These are phyloP conservation scores for Pangasius djambal DNA, from an alignment of 2,797 vertebrate genomes.

Conservation along the genomic window DNA sequence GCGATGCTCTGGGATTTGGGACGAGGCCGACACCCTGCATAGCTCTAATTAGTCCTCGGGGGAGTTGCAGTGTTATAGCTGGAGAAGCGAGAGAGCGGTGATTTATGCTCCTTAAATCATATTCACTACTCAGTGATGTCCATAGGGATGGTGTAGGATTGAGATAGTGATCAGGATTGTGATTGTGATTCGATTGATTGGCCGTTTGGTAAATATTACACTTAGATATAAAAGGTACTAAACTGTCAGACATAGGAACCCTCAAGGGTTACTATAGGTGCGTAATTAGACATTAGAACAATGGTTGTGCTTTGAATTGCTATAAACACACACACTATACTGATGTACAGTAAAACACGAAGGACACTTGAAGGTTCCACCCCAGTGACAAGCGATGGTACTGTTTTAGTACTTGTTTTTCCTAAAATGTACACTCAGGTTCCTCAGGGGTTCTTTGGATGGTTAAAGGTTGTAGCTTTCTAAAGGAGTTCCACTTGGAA, in stretches of 20 bases:
- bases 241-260: not conserved
- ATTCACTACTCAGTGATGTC: not conserved
- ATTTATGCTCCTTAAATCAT: not conserved
- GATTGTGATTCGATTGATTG: not conserved
- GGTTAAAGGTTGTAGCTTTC: not conserved
- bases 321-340: not conserved
- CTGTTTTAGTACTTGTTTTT: not conserved
- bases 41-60: slow-evolving; percentile 60
- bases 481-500: not conserved
- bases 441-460: not conserved
- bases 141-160: not conserved
- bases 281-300: not conserved
- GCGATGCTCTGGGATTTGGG: slow-evolving; percentile 49
- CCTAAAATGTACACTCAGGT: not conserved
- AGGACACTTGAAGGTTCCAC: not conserved
- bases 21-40: slow-evolving; percentile 49
- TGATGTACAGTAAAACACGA: not conserved
- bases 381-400: not conserved
- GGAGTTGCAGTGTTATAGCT: slow-evolving; percentile 48
- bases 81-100: slow-evolving; percentile 28
- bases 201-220: not conserved
- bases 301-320: not conserved
- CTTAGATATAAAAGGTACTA: not conserved
- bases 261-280: not conserved
- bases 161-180: not conserved